Base-by-base conservation (phyloP, 2,797 vertebrate genomes). In the Iguana delicatissima region DNA sequence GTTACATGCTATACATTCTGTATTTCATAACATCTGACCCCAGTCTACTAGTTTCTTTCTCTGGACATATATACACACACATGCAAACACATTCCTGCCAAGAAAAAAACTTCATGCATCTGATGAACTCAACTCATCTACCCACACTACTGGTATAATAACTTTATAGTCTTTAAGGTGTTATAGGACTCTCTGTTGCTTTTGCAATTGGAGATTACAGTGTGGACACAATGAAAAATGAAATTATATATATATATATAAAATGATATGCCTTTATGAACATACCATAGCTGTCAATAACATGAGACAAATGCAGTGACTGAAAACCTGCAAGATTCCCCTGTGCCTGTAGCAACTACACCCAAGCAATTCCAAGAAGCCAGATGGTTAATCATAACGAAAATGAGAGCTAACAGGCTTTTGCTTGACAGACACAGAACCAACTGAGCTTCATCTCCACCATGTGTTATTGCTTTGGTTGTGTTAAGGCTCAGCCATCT, bases 371-470 rank as follows among this genome's bases (percentile, higher is more conserved):
- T 87, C 74, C 86, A 80, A 38, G 29, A 52, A 42, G 20, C 64
- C 76, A 80, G 86, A 69, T 79, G 62, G 86, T 22, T 22, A 88
- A 88, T 67, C n/a, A 67, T 50, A 69, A 88, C 69, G 46, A 80
- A 80, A 87, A 88, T 24, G 2, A 80, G 50, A 80, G 62, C 77
- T 52, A 80, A 80, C 55, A 52, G 62, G 42, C 64, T 67, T 5
- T 50, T 87, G 77, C 46, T 64, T 80, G 42, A 69, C 62, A 80
- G 62, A 69, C 77, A 64, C 77, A 80, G 62, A 52, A 88, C 35
- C 12, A 52, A 80, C 62, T 67, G 46, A 50, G 42, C 32, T 16
- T 46, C 12, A 29, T 20, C 22, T 67, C 64, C 26, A 67, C 24
- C 64, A 26, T 67, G 64, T 67, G 64, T 67, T 67, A 67, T 67